Percentiles rank a stretch among this genome's conserved stretches.
phyloP scores from a whole-genome alignment of 2,888 invertebrate genomes.

The Erebia palarica region DNA sequence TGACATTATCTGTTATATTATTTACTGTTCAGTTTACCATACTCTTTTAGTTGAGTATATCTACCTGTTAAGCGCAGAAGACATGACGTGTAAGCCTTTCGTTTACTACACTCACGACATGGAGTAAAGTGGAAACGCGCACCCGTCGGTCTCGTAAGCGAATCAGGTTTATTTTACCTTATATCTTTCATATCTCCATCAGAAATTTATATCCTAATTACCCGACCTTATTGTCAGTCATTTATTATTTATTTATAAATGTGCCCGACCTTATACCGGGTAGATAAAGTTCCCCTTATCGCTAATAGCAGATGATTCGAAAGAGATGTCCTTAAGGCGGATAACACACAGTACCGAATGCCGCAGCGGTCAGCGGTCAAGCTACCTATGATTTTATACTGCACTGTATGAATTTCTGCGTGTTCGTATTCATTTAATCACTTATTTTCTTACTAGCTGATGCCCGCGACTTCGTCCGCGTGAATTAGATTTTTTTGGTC shows the following conservation, averaged over 20 bases:
- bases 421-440: too few relatives aligned
- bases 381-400: too few relatives aligned
- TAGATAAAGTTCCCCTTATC: constrained; percentile 57
- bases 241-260: constrained; percentile 57
- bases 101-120: not conserved
- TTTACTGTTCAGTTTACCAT: not conserved
- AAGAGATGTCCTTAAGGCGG: constrained; percentile 40
- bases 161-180: constrained; percentile 45
- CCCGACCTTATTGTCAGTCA: constrained; percentile 59
- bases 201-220: constrained; percentile 65
- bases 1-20: not conserved
- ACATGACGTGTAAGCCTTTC: not conserved
- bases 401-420: too few relatives aligned
- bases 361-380: too few relatives aligned
- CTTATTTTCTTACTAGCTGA: too few relatives aligned
- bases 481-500: too few relatives aligned
- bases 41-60: not conserved
- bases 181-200: constrained; percentile 56
- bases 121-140: constrained; percentile 41
- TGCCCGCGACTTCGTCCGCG: too few relatives aligned
- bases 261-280: constrained; percentile 52
- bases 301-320: constrained; percentile 54
- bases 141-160: constrained; percentile 41
- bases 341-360: not conserved
- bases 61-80: not conserved